Evolutionary conservation across 2,888 invertebrate species (phyloP).

Genomic region (Caenorhabditis sp.): DNA sequence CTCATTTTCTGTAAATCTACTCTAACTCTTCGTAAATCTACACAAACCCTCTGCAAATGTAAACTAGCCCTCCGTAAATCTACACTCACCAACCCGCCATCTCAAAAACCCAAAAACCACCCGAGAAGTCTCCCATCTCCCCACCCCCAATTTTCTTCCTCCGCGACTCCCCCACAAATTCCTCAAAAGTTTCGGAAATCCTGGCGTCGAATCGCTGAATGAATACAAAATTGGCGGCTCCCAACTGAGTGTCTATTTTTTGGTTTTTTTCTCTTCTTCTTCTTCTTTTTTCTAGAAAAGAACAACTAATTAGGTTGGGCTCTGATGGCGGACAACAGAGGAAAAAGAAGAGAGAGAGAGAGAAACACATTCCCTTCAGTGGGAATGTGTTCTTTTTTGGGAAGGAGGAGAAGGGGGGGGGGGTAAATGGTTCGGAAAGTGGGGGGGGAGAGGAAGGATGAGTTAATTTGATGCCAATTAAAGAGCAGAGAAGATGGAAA

Average conservation of each 20-base stretch:
- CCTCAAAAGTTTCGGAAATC: constrained; percentile 8
- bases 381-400: no score
- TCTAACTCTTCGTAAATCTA: no score
- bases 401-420: no score
- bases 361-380: no score
- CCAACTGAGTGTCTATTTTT: constrained; percentile 11
- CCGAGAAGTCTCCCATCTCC: background rate
- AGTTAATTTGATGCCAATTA: constrained; percentile 38
- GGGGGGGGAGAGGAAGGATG: no score
- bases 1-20: no score
- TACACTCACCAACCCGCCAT: no score
- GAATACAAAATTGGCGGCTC: constrained; percentile 45
- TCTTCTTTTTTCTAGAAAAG: constrained; percentile 17
- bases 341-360: no score
- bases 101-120: background rate
- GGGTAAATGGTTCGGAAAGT: no score
- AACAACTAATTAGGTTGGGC: constrained; percentile 21
- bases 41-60: no score
- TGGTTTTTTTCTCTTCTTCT: background rate
- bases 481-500: constrained; percentile 11
- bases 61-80: no score
- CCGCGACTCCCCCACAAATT: background rate
- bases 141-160: constrained; percentile 5
- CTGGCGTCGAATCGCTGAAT: constrained; percentile 12
- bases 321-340: background rate